Conservation (phyloP, 2,113 vertebrate genomes). For the Perca schrenkii region DNA sequence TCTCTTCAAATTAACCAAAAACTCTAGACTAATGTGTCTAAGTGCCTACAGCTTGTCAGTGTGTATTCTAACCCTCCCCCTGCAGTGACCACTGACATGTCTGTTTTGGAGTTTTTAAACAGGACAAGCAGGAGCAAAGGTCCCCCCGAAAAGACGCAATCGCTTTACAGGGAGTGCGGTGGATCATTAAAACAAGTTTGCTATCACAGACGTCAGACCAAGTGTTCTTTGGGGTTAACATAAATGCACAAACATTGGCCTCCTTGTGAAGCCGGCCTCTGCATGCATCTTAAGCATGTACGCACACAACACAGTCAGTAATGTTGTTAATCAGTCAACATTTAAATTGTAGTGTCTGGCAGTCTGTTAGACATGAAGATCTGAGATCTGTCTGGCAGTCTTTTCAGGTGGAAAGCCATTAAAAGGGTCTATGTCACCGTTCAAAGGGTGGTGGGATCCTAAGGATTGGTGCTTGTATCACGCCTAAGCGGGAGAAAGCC, state of each 20-base stretch:
- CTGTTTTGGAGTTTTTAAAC: slow-evolving; percentile 63
- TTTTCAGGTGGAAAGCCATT: neutral
- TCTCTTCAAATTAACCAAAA: neutral
- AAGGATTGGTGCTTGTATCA: neutral
- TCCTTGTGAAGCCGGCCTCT: neutral
- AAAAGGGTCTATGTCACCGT: neutral
- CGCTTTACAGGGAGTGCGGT: slow-evolving; percentile 27
- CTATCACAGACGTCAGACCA: slow-evolving; percentile 37
- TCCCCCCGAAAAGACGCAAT: slow-evolving; percentile 46
- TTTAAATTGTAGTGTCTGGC: neutral
- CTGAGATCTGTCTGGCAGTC: neutral
- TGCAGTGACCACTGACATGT: neutral
- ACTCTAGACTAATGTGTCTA: neutral
- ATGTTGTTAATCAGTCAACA: slow-evolving; percentile 36
- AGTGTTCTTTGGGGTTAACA: neutral
- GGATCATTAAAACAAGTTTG: slow-evolving; percentile 56
- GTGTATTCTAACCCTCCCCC: neutral
- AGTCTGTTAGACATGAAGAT: slow-evolving; percentile 4
- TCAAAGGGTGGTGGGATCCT: no score
- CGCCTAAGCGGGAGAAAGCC: neutral
- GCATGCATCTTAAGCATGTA: neutral
- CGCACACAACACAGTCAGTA: neutral
- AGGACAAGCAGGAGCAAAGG: slow-evolving; percentile 69
- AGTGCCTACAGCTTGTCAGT: neutral
- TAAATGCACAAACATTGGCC: neutral